Base-by-base conservation (phyloP, 2,888 invertebrate genomes). In the Cylloceria caligata region DNA sequence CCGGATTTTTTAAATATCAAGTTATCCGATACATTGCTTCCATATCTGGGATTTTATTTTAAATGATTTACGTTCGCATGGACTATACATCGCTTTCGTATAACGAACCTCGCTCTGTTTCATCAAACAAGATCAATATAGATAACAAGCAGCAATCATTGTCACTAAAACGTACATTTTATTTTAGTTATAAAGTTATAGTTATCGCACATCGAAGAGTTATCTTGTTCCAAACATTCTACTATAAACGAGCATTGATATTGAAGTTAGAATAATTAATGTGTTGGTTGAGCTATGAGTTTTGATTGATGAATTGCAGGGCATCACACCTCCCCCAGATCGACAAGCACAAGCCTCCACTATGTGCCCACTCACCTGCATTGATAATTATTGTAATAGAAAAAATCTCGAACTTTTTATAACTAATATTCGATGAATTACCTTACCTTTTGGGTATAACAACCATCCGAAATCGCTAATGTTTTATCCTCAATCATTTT, bases 331-430 rank as follows among this genome's bases (percentile, higher is more conserved):
- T 16, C 2, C 68, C 49, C 4, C 55, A 2, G 91, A 85, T 75
- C 71, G 36, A 69, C 92, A 92, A 52, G 89, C 89, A 77, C 92
- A 92, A 27, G 81, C 86, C 84, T 89, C 89, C 11, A 90, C 71
- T 3, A 47, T 80, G 30, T 89, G 84, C 21, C 88, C 90, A 34
- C 84, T 81, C 21, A 84, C 73, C 92, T 92, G 60, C 34, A 85
- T 83, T 82, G 83, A 84, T 62, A 7, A 74, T 72, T 34, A 57
- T 62, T n/a, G 57, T 67, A 21, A 47, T 19, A 11, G 0, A 62
- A 67, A 68, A 36, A 73, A 27, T 69, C 21, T 30, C 21, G 52
- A 13, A 42, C 7, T 60, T 5, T 45, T 45, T 45, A 39, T 13
- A 39, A 3, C 39, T 13, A 39, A 13, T 2, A 39, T n/a, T n/a